Conservation (phyloP, 2,888 invertebrate species). For the Anarsia innoxiella region DNA sequence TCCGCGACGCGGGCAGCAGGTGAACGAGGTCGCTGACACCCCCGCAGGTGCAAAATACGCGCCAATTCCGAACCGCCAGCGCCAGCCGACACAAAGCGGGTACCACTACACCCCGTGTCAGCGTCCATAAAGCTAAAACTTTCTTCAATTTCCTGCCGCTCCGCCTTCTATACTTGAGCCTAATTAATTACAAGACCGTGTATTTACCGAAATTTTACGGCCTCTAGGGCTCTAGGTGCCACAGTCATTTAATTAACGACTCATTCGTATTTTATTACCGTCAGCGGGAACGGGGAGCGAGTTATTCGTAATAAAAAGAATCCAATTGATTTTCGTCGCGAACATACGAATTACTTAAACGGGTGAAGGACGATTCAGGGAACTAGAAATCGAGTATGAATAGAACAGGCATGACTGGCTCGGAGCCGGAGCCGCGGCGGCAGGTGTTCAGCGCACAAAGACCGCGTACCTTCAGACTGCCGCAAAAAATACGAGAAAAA, state of each 20-base stretch:
- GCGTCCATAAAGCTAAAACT: conserved; percentile 27
- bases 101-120: conserved; percentile 19
- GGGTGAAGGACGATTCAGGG: conserved; percentile 32
- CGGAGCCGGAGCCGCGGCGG: conserved; percentile 28
- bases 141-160: conserved; percentile 31
- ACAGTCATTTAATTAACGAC: conserved; percentile 12
- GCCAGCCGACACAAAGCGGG: conserved; percentile 12
- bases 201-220: conserved; percentile 6
- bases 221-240: conserved; percentile 5
- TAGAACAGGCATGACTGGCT: conserved; percentile 34
- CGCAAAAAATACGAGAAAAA: conserved; percentile 44
- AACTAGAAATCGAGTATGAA: conserved; percentile 23
- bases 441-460: conserved; percentile 24
- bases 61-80: conserved; percentile 8
- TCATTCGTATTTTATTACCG: conserved; percentile 9
- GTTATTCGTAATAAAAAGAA: conserved; percentile 13
- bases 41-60: conserved; percentile 39
- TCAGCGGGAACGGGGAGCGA: conserved; percentile 6
- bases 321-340: conserved; percentile 17
- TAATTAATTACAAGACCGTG: conserved; percentile 6
- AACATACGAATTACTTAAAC: conserved; percentile 20
- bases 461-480: conserved; percentile 31
- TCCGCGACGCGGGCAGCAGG: conserved; percentile 42
- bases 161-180: conserved; percentile 1
- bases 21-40: conserved; percentile 62